These are phyloP conservation scores for Bembecia ichneumoniformis DNA, from an alignment of 2,888 invertebrate species.

Conservation along the genomic window DNA sequence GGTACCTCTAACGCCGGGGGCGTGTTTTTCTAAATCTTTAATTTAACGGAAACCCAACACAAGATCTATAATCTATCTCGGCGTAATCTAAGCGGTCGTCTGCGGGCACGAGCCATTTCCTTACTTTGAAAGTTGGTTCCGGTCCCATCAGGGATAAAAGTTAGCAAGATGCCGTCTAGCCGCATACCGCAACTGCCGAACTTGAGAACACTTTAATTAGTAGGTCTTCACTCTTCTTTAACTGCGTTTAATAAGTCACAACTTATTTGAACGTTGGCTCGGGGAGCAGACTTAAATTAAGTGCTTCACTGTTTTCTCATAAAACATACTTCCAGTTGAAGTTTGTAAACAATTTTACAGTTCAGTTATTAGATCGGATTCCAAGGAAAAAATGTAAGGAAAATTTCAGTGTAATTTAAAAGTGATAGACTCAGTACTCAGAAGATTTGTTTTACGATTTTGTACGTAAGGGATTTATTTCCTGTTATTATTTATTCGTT, in stretches of 20 bases:
- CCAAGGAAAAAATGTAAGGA: constrained; percentile 1
- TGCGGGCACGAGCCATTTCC: constrained; percentile 20
- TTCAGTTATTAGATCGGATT: constrained; percentile 21
- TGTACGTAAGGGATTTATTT: too few relatives aligned
- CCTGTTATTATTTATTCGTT: too few relatives aligned
- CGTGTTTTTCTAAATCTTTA: constrained; percentile 7
- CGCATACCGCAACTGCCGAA: constrained; percentile 33
- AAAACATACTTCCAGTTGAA: constrained; percentile 20
- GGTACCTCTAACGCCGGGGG: not conserved
- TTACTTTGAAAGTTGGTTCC: constrained; percentile 24
- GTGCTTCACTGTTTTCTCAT: constrained; percentile 16
- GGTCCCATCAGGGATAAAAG: constrained; percentile 21
- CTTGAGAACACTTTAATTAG: constrained; percentile 53
- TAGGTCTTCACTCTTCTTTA: constrained; percentile 23
- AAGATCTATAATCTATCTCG: constrained; percentile 20
- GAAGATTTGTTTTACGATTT: too few relatives aligned
- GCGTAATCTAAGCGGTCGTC: constrained; percentile 20
- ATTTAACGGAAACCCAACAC: constrained; percentile 16
- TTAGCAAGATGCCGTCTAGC: constrained; percentile 31
- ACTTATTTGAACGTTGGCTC: constrained; percentile 17
- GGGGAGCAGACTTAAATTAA: constrained; percentile 18
- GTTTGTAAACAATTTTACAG: constrained; percentile 24
- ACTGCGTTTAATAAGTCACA: constrained; percentile 22
- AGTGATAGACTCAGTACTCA: too few relatives aligned
- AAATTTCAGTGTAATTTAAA: too few relatives aligned